These are phyloP conservation scores for Conus ventricosus DNA, from an alignment of 1,140 invertebrate species.

Conservation along the genomic window DNA sequence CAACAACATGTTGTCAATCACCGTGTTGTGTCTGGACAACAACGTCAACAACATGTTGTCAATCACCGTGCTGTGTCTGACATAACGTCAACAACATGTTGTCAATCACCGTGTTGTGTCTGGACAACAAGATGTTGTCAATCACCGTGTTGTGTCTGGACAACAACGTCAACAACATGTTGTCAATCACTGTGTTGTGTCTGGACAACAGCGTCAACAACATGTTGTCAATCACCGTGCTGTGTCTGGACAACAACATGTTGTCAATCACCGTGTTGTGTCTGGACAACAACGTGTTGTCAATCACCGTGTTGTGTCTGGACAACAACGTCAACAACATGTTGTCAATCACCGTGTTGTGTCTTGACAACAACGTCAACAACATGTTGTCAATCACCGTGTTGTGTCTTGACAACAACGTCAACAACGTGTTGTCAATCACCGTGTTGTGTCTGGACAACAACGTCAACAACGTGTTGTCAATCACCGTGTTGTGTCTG, in stretches of 20 bases:
- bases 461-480: too few relatives aligned
- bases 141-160: slow-evolving; percentile 93
- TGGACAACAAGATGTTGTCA: slow-evolving; percentile 88
- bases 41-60: too few relatives aligned
- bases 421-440: slow-evolving; percentile 96
- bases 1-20: too few relatives aligned
- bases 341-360: too few relatives aligned
- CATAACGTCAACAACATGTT: too few relatives aligned
- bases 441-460: slow-evolving; percentile 90
- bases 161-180: slow-evolving; percentile 92
- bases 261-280: slow-evolving; percentile 95
- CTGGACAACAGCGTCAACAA: slow-evolving; percentile 74
- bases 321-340: slow-evolving; percentile 46
- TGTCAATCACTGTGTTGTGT: slow-evolving; percentile 94
- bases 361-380: slow-evolving; percentile 86
- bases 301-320: slow-evolving; percentile 94
- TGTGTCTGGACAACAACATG: slow-evolving; percentile 84
- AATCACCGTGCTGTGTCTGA: too few relatives aligned
- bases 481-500: too few relatives aligned
- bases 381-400: slow-evolving; percentile 97
- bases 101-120: too few relatives aligned
- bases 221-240: too few relatives aligned
- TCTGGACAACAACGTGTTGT: slow-evolving; percentile 88
- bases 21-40: too few relatives aligned
- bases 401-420: slow-evolving; percentile 89